These are phyloP conservation scores for Vidua macroura DNA, from an alignment of 2,113 vertebrate species.

Conservation along the genomic window DNA sequence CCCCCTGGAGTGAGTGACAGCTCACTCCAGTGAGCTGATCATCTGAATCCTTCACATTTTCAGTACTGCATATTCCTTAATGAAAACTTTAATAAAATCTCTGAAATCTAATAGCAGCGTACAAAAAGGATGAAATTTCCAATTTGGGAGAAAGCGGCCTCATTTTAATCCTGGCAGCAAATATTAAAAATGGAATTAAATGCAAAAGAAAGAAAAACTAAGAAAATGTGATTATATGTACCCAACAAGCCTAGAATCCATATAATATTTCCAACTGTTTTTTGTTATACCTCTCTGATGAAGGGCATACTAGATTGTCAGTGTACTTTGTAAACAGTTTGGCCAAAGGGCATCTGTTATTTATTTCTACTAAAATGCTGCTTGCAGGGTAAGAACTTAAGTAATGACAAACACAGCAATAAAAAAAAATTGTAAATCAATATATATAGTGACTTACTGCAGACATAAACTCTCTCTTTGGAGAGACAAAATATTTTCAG, in stretches of 20 bases:
- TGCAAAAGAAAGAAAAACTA: neutral
- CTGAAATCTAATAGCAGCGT: neutral
- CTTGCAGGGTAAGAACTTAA: neutral
- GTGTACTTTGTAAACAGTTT: neutral
- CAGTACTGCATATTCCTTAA: neutral
- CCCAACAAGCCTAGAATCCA: neutral
- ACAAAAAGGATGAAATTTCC: neutral
- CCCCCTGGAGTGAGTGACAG: neutral
- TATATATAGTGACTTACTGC: neutral
- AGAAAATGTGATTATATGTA: neutral
- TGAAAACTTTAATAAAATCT: conserved; percentile 17
- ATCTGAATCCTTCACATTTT: neutral
- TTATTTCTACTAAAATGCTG: neutral
- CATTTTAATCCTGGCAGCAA: neutral
- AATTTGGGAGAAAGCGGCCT: rapidly evolving
- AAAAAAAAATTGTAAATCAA: neutral
- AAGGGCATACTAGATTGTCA: neutral
- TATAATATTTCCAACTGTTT: neutral
- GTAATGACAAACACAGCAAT: neutral
- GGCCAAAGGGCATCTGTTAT: neutral
- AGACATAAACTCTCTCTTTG: neutral
- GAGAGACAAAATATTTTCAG: neutral
- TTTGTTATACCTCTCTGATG: neutral
- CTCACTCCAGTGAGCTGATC: neutral
- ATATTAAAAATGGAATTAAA: conserved; percentile 20